These are phyloP conservation scores for Phasia obesa DNA, from an alignment of 2,888 invertebrate species.

Conservation along the genomic window DNA sequence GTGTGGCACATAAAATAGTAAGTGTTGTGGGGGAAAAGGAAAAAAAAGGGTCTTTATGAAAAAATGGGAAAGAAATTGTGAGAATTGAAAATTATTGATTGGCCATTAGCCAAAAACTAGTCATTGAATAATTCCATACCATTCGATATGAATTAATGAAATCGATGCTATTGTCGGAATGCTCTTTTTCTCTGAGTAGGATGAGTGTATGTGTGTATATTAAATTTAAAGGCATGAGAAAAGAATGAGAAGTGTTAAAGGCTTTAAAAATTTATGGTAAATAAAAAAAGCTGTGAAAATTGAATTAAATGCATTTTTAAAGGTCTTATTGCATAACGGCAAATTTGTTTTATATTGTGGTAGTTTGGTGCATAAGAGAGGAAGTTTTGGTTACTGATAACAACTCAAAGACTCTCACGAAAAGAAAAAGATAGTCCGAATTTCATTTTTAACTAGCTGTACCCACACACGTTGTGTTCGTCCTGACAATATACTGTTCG, in stretches of 20 bases:
- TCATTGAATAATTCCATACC: slow-evolving; percentile 70
- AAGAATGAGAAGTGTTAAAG: too few relatives aligned
- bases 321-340: too few relatives aligned
- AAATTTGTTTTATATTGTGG: too few relatives aligned
- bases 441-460: too few relatives aligned
- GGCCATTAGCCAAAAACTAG: slow-evolving; percentile 78
- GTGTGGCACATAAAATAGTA: slow-evolving; percentile 46
- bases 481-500: too few relatives aligned
- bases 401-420: too few relatives aligned
- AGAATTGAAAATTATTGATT: slow-evolving; percentile 80
- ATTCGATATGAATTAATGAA: slow-evolving; percentile 57
- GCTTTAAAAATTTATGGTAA: not conserved
- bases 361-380: too few relatives aligned
- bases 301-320: too few relatives aligned
- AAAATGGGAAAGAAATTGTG: slow-evolving; percentile 69
- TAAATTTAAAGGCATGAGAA: not conserved
- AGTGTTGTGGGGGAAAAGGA: slow-evolving; percentile 45
- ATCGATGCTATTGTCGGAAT: slow-evolving; percentile 48
- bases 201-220: not conserved
- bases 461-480: too few relatives aligned
- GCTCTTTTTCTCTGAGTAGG: not conserved
- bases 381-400: too few relatives aligned
- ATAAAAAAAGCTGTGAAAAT: too few relatives aligned
- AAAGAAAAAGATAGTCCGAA: too few relatives aligned
- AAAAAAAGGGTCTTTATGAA: slow-evolving; percentile 72